phyloP scores from a whole-genome alignment of 1,140 invertebrate species.

The Drosophila chauvacae region DNA sequence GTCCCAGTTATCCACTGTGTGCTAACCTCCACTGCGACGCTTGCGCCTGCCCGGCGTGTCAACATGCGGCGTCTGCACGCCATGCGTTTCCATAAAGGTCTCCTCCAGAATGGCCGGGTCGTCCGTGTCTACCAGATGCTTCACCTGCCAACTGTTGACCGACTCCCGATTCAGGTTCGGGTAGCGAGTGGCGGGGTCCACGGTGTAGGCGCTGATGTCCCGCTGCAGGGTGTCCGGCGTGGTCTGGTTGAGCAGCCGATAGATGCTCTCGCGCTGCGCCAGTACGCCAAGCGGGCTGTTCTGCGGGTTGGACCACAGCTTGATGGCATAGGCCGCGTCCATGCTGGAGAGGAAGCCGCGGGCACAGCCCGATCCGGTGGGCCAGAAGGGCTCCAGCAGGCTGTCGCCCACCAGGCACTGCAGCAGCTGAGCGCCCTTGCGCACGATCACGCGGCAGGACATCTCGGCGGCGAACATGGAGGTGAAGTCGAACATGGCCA shows the following conservation, averaged over 20 bases:
- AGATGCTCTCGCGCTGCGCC: constrained; percentile 97
- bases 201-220: constrained; percentile 93
- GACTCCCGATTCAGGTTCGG: constrained; percentile 87
- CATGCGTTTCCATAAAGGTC: constrained; percentile 85
- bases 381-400: constrained; percentile 99
- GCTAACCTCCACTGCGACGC: constrained; percentile 77
- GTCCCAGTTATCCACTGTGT: not conserved
- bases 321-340: constrained; percentile 98
- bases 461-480: constrained; percentile 99
- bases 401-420: constrained; percentile 97
- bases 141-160: constrained; percentile 87
- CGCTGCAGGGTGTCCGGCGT: constrained; percentile 97
- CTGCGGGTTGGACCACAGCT: constrained; percentile 90
- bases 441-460: constrained; percentile 91
- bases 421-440: constrained; percentile 91
- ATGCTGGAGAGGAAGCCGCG: constrained; percentile 97
- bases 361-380: constrained; percentile 98
- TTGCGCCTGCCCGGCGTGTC: constrained; percentile 76
- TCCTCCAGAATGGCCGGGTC: constrained; percentile 87
- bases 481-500: constrained; percentile 99
- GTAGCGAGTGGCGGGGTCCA: constrained; percentile 94
- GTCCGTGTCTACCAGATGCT: constrained; percentile 87
- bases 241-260: constrained; percentile 94
- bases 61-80: constrained; percentile 58
- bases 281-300: constrained; percentile 92